Base-by-base conservation (phyloP, 2,113 vertebrate species). In the Micronisus gabar region DNA sequence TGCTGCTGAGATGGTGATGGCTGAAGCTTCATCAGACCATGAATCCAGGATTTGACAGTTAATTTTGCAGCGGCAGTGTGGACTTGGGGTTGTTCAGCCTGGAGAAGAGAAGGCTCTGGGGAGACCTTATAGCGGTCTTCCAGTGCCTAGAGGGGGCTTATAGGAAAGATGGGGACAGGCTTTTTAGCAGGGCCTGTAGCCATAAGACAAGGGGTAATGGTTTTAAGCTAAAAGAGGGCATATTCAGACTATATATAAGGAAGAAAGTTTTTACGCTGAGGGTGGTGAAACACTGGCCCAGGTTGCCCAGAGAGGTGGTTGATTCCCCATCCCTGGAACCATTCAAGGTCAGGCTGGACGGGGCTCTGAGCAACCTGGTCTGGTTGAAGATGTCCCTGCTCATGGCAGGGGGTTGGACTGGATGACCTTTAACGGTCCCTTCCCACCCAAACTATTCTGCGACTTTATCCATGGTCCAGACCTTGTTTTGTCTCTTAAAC, bases 301-400 rank as follows among this genome's bases (percentile, higher is more conserved):
- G 62, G 15, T 3, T 45, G 5, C 19, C 26, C 40, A 19, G 32
- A 36, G 34, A 40, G 38, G 26, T 34, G 21, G 63, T 9, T 1
- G 55, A 3, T 34, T 30, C 21, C 41, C 10, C n/a, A 29, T 75
- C 47, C 48, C 62, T 63, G 76, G 63, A 3, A 25, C 2, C 15
- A 14, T 7, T 21, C 40, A 5, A 9, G 53, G 53, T 8, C 15
- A 2, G 68, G 55, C 0, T 52, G 73, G 80, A 25, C 0, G 0
- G 26, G 22, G 27, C n/a, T 74, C 6, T 32, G 70, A 41, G 75
- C 56, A 53, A 2, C n/a, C 38, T 55, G 68, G 3, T 40, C 12
- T 13, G 0, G 41, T 6, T 27, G 63, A 0, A 52, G 32, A 2
- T 20, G 48, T 20, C 22, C 43, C 53, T 62, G 26, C 47, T 6